These are phyloP conservation scores for Buathra laborator DNA, from an alignment of 2,888 invertebrate species.

Conservation along the genomic window DNA sequence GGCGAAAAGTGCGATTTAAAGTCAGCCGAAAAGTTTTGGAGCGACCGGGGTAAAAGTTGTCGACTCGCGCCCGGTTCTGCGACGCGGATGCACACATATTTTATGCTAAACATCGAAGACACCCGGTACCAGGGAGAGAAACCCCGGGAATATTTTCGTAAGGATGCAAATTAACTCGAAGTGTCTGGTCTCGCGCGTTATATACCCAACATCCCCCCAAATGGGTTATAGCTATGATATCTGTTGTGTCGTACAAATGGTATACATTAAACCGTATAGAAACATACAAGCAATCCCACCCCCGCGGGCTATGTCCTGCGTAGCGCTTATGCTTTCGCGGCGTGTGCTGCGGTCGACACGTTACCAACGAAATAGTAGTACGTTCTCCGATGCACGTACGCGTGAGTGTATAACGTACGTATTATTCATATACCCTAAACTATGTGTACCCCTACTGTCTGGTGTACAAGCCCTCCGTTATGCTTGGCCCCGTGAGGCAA, in stretches of 20 bases:
- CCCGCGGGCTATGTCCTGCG: slow-evolving; percentile 58
- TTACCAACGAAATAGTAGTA: slow-evolving; percentile 59
- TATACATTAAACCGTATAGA: slow-evolving; percentile 46
- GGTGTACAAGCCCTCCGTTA: not conserved
- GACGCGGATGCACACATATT: slow-evolving; percentile 44
- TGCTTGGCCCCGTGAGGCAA: not conserved
- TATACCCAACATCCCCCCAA: slow-evolving; percentile 1
- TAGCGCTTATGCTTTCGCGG: slow-evolving; percentile 70
- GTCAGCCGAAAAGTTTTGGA: slow-evolving; percentile 46
- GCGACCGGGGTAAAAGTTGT: slow-evolving; percentile 31
- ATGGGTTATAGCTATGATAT: slow-evolving; percentile 1
- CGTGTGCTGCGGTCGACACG: slow-evolving; percentile 71
- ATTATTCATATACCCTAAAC: not conserved
- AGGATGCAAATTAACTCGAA: slow-evolving; percentile 74
- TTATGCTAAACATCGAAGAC: slow-evolving; percentile 56
- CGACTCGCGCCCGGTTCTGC: slow-evolving; percentile 1
- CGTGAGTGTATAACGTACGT: not conserved
- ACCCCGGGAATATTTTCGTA: slow-evolving; percentile 60
- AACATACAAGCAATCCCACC: slow-evolving; percentile 60
- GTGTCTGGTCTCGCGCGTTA: slow-evolving; percentile 34
- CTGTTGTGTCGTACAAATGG: not conserved
- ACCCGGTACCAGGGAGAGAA: slow-evolving; percentile 32
- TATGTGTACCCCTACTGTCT: not conserved
- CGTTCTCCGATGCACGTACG: slow-evolving; percentile 51
- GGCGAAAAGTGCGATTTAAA: slow-evolving; percentile 39